Evolutionary conservation across 1,140 invertebrate genomes (phyloP).

Genomic region (Drosophila ambigua): DNA sequence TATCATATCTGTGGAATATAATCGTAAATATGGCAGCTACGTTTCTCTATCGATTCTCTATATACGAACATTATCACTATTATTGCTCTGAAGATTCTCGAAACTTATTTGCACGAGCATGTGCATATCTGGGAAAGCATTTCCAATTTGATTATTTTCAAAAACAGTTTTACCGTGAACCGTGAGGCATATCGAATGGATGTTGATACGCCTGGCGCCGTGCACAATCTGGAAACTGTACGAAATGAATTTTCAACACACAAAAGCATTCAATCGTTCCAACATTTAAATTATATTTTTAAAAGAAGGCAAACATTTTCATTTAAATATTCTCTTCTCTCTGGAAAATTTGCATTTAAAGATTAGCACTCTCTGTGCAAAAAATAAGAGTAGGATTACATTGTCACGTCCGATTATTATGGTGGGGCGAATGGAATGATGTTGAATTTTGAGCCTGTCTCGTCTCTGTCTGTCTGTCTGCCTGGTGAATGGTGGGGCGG

Average conservation of each 20-base stretch:
- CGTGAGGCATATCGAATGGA: slow-evolving; percentile 47
- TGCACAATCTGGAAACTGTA: slow-evolving; percentile 42
- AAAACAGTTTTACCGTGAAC: slow-evolving; percentile 39
- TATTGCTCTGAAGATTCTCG: slow-evolving; percentile 4
- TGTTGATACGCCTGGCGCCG: slow-evolving; percentile 6
- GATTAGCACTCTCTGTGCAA: too few species aligned
- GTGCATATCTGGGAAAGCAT: slow-evolving; percentile 34
- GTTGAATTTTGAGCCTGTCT: slow-evolving; percentile 2
- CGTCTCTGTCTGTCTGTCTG: slow-evolving; percentile 2
- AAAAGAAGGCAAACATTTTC: slow-evolving; percentile 3
- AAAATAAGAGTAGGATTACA: too few species aligned
- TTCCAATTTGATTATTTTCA: slow-evolving; percentile 58
- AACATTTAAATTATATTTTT: slow-evolving; percentile 31
- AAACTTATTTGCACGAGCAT: slow-evolving; percentile 5
- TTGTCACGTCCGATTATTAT: too few species aligned
- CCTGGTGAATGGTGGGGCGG: too few species aligned
- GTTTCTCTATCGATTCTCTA: slow-evolving; percentile 4
- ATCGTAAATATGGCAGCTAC: slow-evolving; percentile 9
- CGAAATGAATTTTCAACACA: slow-evolving; percentile 39
- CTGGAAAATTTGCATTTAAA: too few species aligned
- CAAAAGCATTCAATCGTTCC: slow-evolving; percentile 20
- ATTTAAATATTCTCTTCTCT: not conserved
- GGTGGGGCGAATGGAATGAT: too few species aligned
- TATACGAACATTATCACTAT: too few species aligned
- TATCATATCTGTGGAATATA: slow-evolving; percentile 26